Percentiles rank a stretch among this genome's conserved stretches.
These are phyloP conservation scores for Cercopithecus neglectus DNA, from an alignment of 2,797 vertebrate species.

Conservation along the genomic window DNA sequence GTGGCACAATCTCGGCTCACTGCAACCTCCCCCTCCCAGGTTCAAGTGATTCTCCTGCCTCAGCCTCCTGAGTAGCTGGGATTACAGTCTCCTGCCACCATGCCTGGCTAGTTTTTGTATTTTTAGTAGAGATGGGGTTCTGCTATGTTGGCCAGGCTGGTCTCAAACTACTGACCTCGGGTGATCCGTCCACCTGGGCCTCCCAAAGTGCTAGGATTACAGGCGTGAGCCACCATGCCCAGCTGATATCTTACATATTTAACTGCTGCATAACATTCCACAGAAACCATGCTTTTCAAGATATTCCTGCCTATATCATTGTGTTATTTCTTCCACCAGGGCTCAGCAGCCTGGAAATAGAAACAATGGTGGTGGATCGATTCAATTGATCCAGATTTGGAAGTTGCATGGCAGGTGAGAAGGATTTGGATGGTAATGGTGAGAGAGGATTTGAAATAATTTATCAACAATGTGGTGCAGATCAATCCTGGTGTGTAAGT, in stretches of 20 bases:
- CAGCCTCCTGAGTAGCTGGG: too few species aligned
- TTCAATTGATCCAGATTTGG: neutral
- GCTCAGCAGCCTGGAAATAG: neutral
- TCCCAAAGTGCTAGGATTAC: too few species aligned
- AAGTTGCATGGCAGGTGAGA: neutral
- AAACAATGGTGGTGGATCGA: neutral
- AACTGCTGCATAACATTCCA: neutral
- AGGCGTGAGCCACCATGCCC: too few species aligned
- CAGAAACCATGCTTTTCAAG: neutral
- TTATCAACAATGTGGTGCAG: neutral
- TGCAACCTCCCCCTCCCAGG: too few species aligned
- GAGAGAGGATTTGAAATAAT: neutral
- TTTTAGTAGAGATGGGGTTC: too few species aligned
- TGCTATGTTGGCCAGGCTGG: too few species aligned
- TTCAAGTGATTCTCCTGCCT: too few species aligned
- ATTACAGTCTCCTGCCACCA: too few species aligned
- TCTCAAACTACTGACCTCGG: too few species aligned
- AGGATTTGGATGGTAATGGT: neutral
- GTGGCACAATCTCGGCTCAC: too few species aligned
- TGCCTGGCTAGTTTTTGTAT: too few species aligned
- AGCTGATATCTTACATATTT: neutral
- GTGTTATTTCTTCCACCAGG: neutral
- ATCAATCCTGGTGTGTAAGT: neutral
- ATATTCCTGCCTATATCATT: neutral
- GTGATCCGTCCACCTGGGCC: too few species aligned